A percentile compares a stretch with the other conserved stretches of the same genome.
phyloP scores from a whole-genome alignment of 2,888 invertebrate genomes.

The Chloroclysta siterata region DNA sequence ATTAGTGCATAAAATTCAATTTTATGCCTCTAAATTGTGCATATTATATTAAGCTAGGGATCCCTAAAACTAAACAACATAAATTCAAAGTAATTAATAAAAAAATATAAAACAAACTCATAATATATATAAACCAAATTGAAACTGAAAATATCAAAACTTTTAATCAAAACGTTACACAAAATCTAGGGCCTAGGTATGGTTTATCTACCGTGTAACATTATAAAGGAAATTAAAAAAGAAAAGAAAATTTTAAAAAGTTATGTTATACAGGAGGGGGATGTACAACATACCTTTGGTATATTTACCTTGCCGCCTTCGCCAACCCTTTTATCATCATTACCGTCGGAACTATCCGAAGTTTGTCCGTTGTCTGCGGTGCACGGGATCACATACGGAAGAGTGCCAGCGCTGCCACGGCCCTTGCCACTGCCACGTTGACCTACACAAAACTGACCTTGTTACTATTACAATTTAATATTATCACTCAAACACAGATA shows the following conservation, averaged over 20 bases:
- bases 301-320: constrained; percentile 74
- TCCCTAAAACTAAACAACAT: constrained; percentile 27
- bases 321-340: constrained; percentile 68
- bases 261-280: constrained; percentile 40
- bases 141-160: constrained; percentile 18
- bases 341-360: constrained; percentile 77
- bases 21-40: constrained; percentile 12
- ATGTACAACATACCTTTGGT: constrained; percentile 45
- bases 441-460: constrained; percentile 51
- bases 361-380: constrained; percentile 75
- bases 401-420: constrained; percentile 69
- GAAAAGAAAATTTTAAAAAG: constrained; percentile 30
- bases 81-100: constrained; percentile 27
- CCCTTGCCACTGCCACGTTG: constrained; percentile 78
- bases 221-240: constrained; percentile 21
- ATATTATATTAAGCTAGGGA: constrained; percentile 26
- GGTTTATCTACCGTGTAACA: constrained; percentile 17
- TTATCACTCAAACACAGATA: neutral
- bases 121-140: constrained; percentile 38
- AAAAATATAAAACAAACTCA: constrained; percentile 29
- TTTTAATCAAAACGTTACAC: constrained; percentile 15
- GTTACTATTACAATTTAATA: constrained; percentile 13
- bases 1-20: constrained; percentile 12
- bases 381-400: constrained; percentile 81
- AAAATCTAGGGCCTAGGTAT: constrained; percentile 5